These are phyloP conservation scores for Sesia bembeciformis DNA, from an alignment of 2,888 invertebrate genomes.

Conservation along the genomic window DNA sequence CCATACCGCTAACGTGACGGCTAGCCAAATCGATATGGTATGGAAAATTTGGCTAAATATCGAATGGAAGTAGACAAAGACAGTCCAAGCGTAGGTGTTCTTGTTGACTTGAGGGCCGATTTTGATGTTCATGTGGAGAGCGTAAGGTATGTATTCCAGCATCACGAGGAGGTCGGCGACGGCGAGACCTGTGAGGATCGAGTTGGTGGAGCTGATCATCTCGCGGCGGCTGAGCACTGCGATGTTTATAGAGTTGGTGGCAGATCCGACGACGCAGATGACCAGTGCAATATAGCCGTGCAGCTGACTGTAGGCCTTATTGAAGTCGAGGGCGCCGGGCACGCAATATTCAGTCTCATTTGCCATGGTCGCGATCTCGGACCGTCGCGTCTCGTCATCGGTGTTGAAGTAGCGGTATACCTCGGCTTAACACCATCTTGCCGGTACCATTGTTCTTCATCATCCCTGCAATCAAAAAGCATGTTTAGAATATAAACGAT, in stretches of 20 bases:
- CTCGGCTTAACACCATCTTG: background rate
- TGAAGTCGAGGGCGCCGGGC: slow-evolving; percentile 74
- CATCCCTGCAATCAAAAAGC: slow-evolving; percentile 4
- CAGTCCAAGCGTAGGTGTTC: slow-evolving; percentile 82
- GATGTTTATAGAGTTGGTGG: slow-evolving; percentile 94
- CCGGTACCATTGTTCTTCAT: slow-evolving; percentile 1
- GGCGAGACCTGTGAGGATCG: slow-evolving; percentile 91
- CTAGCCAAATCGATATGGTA: slow-evolving; percentile 94
- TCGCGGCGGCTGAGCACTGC: slow-evolving; percentile 91
- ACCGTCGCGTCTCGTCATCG: slow-evolving; percentile 14
- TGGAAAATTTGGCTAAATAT: slow-evolving; percentile 91
- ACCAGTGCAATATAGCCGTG: slow-evolving; percentile 91
- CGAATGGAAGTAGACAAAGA: slow-evolving; percentile 92
- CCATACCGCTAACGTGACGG: slow-evolving; percentile 94
- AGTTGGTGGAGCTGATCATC: slow-evolving; percentile 94
- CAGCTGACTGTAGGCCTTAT: slow-evolving; percentile 78
- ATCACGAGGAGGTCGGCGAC: slow-evolving; percentile 95
- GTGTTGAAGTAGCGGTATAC: slow-evolving; percentile 2
- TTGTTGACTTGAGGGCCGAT: slow-evolving; percentile 67
- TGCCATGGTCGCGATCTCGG: slow-evolving; percentile 31
- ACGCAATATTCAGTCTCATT: slow-evolving; percentile 69
- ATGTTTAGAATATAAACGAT: slow-evolving; percentile 1
- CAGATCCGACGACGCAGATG: slow-evolving; percentile 91
- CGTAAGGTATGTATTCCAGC: slow-evolving; percentile 94
- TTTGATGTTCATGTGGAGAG: slow-evolving; percentile 85